Conservation (phyloP, 2,113 vertebrate genomes). For the Xyliphius kryptos region DNA sequence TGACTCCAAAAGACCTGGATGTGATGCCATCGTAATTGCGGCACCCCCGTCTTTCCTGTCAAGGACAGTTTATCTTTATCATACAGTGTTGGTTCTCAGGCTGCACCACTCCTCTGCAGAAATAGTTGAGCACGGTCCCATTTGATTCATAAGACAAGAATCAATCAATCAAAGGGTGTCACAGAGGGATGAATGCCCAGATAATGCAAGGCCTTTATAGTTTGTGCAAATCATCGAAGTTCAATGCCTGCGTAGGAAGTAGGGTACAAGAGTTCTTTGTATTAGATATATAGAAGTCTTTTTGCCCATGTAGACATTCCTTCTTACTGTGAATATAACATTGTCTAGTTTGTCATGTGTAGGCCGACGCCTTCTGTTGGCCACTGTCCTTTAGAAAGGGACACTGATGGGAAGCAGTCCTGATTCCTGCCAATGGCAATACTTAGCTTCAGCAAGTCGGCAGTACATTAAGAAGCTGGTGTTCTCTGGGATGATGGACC, state of each 20-base stretch:
- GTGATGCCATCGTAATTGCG: slow-evolving; percentile 29
- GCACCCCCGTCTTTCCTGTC: neutral
- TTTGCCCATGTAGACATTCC: slow-evolving; percentile 70
- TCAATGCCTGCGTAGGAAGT: slow-evolving; percentile 60
- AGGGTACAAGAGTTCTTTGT: slow-evolving; percentile 70
- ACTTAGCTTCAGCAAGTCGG: slow-evolving; percentile 4
- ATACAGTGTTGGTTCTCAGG: slow-evolving; percentile 29
- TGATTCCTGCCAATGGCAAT: slow-evolving; percentile 6
- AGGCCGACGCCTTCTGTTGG: slow-evolving; percentile 54
- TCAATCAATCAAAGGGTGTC: slow-evolving; percentile 51
- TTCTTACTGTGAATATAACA: slow-evolving; percentile 65
- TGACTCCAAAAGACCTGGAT: neutral
- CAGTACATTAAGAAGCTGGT: neutral
- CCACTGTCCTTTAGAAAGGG: slow-evolving; percentile 38
- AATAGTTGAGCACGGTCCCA: slow-evolving; percentile 34
- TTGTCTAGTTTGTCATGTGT: slow-evolving; percentile 65
- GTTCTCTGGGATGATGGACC: neutral
- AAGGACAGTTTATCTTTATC: slow-evolving; percentile 18
- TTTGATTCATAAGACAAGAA: slow-evolving; percentile 56
- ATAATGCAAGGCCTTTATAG: slow-evolving; percentile 65
- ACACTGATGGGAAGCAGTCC: slow-evolving; percentile 53
- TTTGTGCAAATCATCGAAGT: slow-evolving; percentile 61
- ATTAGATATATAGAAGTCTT: slow-evolving; percentile 32
- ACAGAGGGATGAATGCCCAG: slow-evolving; percentile 33
- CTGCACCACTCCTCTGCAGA: slow-evolving; percentile 17